Percentiles rank a stretch among this genome's conserved stretches.
phyloP scores from a whole-genome alignment of 2,113 vertebrate genomes.

The Jacana jacana region DNA sequence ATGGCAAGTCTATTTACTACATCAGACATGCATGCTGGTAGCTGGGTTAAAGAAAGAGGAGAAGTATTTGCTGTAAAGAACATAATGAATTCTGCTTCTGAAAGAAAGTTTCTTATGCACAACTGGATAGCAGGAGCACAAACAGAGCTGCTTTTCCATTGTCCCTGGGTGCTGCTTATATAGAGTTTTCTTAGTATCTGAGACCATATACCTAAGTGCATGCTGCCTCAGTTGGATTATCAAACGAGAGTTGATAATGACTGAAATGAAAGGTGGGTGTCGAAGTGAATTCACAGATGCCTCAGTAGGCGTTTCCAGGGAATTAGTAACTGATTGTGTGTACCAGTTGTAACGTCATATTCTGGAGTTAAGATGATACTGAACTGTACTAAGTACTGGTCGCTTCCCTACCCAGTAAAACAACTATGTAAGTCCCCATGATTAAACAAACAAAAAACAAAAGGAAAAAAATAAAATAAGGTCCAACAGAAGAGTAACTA shows the following conservation, averaged over 20 bases:
- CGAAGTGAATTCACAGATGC: background rate
- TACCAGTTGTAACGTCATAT: background rate
- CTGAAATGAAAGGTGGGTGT: background rate
- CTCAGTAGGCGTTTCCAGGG: background rate
- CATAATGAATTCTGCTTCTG: background rate
- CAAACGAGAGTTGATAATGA: background rate
- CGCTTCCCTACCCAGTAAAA: background rate
- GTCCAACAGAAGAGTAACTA: background rate
- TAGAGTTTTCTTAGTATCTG: background rate
- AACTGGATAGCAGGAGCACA: background rate
- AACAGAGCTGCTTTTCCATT: background rate
- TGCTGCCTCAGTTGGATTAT: background rate
- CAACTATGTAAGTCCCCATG: background rate
- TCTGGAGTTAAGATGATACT: background rate
- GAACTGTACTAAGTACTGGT: background rate
- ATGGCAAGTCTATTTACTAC: background rate
- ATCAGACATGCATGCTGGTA: background rate
- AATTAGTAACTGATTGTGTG: background rate
- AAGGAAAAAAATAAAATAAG: background rate
- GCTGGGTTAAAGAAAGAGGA: background rate
- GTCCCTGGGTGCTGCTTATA: background rate
- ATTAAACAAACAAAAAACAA: background rate
- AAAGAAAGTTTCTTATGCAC: background rate
- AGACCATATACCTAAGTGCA: background rate
- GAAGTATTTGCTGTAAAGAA: background rate